Conservation (phyloP, 2,797 vertebrate species). For the Bradypodion ventrale region DNA sequence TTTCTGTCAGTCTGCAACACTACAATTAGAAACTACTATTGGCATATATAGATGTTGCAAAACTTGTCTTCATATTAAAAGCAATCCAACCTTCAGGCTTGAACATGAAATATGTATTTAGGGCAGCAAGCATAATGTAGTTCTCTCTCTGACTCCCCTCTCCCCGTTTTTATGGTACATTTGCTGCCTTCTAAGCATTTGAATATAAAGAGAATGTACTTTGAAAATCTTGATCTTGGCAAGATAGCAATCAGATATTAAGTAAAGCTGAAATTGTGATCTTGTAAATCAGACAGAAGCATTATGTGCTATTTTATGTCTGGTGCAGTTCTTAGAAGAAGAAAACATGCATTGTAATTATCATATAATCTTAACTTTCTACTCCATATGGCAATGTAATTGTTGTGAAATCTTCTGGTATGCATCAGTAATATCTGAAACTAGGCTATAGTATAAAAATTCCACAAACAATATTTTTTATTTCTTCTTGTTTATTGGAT, state of each 20-base stretch:
- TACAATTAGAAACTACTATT: not conserved
- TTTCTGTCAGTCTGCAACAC: not conserved
- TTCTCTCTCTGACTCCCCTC: not conserved
- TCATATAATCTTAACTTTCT: not conserved
- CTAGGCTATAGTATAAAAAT: conserved; percentile 43
- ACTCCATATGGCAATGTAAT: not conserved
- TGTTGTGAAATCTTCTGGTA: not conserved
- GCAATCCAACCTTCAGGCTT: not conserved
- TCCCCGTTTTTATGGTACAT: not conserved
- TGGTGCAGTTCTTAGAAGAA: not conserved
- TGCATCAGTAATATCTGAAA: not conserved
- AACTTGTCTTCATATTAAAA: not conserved
- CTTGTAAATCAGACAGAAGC: not conserved
- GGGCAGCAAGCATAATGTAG: conserved; percentile 5
- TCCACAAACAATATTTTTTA: conserved; percentile 52
- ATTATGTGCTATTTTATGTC: not conserved
- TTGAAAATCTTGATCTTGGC: not conserved
- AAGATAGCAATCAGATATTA: not conserved
- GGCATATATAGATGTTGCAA: not conserved
- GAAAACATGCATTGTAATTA: conserved; percentile 2
- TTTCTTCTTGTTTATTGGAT: conserved; percentile 64
- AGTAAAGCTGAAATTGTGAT: not conserved
- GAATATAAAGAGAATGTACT: not conserved
- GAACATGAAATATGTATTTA: conserved; percentile 23
- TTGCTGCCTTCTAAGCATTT: not conserved